A percentile compares a stretch with the other conserved stretches of the same genome.
phyloP scores from a whole-genome alignment of 2,888 invertebrate species.

The Bellardia bayeri region DNA sequence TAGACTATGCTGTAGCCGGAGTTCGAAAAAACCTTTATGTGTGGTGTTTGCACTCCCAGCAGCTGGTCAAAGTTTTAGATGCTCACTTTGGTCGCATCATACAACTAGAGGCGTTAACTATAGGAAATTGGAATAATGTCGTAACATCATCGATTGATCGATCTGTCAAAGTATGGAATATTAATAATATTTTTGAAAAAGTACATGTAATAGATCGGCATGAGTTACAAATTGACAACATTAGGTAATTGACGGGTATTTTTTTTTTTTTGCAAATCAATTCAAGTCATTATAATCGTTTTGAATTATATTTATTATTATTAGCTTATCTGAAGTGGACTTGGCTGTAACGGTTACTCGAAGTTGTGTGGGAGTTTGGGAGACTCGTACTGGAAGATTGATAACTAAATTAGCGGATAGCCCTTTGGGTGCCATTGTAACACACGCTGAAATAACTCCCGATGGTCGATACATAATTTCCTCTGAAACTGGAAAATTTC shows the following conservation, averaged over 20 bases:
- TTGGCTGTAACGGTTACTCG: slow-evolving; percentile 96
- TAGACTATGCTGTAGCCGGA: slow-evolving; percentile 97
- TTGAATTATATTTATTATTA: neutral
- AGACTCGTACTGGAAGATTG: slow-evolving; percentile 93
- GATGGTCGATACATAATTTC: slow-evolving; percentile 93
- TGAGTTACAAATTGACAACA: slow-evolving; percentile 96
- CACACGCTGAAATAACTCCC: slow-evolving; percentile 94
- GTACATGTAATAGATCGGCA: slow-evolving; percentile 98
- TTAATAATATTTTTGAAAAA: slow-evolving; percentile 99
- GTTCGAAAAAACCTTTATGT: slow-evolving; percentile 97
- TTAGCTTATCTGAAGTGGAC: slow-evolving; percentile 90
- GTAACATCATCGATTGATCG: slow-evolving; percentile 99
- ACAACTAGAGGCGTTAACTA: slow-evolving; percentile 93
- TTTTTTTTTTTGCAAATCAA: neutral
- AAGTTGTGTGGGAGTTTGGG: slow-evolving; percentile 98
- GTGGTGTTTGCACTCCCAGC: slow-evolving; percentile 93
- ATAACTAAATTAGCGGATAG: slow-evolving; percentile 94
- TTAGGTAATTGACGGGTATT: slow-evolving; percentile 86
- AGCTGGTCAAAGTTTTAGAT: slow-evolving; percentile 95
- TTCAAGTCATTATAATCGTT: neutral
- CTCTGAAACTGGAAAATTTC: slow-evolving; percentile 95
- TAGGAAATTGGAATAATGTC: slow-evolving; percentile 96
- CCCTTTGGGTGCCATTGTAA: slow-evolving; percentile 96
- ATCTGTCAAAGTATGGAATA: slow-evolving; percentile 98
- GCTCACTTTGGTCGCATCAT: slow-evolving; percentile 99